Evolutionary conservation across 1,140 invertebrate genomes (phyloP).

Genomic region (Zaprionus camerounensis): DNA sequence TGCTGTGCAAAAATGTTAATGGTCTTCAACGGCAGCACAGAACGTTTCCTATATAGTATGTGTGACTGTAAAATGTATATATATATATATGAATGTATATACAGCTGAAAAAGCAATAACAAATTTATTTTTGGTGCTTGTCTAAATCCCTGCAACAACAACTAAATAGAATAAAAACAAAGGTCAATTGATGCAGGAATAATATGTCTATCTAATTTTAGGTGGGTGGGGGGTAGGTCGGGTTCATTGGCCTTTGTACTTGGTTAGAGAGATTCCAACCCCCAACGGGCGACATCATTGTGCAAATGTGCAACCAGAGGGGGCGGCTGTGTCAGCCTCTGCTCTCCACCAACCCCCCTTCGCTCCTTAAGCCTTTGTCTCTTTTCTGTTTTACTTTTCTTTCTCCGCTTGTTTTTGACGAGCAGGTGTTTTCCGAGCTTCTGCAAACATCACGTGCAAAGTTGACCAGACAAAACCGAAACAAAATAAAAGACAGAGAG

Average conservation of each 20-base stretch:
- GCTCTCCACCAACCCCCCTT: conserved; percentile 15
- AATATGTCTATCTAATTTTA: conserved; percentile 26
- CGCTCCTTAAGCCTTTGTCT: not conserved
- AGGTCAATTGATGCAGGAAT: conserved; percentile 30
- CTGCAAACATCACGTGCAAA: conserved; percentile 65
- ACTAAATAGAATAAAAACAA: conserved; percentile 18
- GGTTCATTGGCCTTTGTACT: conserved; percentile 40
- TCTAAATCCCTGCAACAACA: conserved; percentile 20
- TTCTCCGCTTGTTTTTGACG: conserved; percentile 10
- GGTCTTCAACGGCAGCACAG: conserved; percentile 15
- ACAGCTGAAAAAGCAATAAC: conserved; percentile 42
- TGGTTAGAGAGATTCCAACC: conserved; percentile 39
- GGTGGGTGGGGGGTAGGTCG: conserved; percentile 2
- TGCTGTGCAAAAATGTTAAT: conserved; percentile 50
- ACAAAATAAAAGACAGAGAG: conserved; percentile 10
- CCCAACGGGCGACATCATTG: conserved; percentile 43
- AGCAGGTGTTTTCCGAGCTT: conserved; percentile 48
- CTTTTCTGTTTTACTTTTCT: conserved; percentile 10
- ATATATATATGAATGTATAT: conserved; percentile 19
- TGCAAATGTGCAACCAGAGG: conserved; percentile 41
- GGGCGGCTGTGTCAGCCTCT: conserved; percentile 27
- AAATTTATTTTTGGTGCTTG: conserved; percentile 47
- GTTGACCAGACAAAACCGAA: conserved; percentile 35
- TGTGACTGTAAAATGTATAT: conserved; percentile 17
- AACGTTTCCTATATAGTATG: conserved; percentile 36